Percentiles rank a stretch among this genome's conserved stretches.
Conservation (phyloP, 2,113 vertebrate species). For the Cyprinodon tularosa region DNA sequence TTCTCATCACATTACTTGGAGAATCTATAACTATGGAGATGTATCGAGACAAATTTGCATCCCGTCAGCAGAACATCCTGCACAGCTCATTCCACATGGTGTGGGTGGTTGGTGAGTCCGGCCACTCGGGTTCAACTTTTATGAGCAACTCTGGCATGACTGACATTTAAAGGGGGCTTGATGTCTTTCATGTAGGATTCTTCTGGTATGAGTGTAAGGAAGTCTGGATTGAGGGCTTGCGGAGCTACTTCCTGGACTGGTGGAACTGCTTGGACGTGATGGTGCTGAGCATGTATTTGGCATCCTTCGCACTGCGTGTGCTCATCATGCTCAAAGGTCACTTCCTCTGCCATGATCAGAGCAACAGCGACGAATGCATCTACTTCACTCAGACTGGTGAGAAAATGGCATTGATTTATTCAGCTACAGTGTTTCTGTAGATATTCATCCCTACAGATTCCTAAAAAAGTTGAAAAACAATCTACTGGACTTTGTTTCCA, state of each 20-base stretch:
- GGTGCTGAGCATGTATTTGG: constrained; percentile 90
- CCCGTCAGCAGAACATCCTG: constrained; percentile 83
- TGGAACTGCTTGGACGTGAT: constrained; percentile 92
- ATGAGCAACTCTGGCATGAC: not conserved
- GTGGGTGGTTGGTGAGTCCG: constrained; percentile 88
- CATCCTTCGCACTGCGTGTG: constrained; percentile 84
- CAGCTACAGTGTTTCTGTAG: too few species aligned
- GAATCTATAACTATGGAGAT: constrained; percentile 89
- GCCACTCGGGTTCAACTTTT: not conserved
- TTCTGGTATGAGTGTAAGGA: constrained; percentile 94
- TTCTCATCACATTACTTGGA: constrained; percentile 86
- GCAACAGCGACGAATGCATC: constrained; percentile 68
- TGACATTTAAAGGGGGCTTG: not conserved
- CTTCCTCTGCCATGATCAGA: constrained; percentile 73
- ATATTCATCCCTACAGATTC: not conserved
- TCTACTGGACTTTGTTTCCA: too few species aligned
- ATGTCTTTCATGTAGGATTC: constrained; percentile 78
- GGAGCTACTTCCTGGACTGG: constrained; percentile 88
- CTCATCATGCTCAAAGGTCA: constrained; percentile 83
- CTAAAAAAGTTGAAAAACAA: too few species aligned
- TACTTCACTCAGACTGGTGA: constrained; percentile 87
- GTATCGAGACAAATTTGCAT: constrained; percentile 78
- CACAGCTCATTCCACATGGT: constrained; percentile 91
- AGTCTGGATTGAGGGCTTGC: constrained; percentile 90
- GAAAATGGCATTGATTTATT: constrained; percentile 17